These are phyloP conservation scores for Geothlypis trichas DNA, from an alignment of 2,113 vertebrate species.

Conservation along the genomic window DNA sequence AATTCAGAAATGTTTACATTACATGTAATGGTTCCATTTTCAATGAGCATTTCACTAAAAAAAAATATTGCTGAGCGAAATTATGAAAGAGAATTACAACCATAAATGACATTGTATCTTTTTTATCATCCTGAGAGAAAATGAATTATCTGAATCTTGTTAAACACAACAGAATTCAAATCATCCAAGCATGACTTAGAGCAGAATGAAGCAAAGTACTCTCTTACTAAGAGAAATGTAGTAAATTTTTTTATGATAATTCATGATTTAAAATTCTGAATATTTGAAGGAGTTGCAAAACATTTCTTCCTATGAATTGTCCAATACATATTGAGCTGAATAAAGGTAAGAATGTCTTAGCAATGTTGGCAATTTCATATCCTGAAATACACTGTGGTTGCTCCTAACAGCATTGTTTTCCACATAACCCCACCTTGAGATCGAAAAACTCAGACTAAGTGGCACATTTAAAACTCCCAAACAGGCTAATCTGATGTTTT, in stretches of 20 bases:
- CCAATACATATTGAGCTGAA: not conserved
- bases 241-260: not conserved
- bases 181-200: not conserved
- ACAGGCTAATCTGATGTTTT: not conserved
- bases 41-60: conserved; percentile 31
- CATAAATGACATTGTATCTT: not conserved
- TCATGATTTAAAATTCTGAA: not conserved
- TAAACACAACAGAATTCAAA: conserved; percentile 1
- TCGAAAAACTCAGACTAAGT: not conserved
- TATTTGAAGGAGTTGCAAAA: not conserved
- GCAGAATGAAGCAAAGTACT: not conserved
- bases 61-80: conserved; percentile 1
- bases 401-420: not conserved
- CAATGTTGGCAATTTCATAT: not conserved
- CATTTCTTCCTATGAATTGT: not conserved
- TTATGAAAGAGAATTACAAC: conserved; percentile 15
- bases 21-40: conserved; percentile 59
- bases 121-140: conserved; percentile 6
- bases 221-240: not conserved
- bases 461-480: not conserved
- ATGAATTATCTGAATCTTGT: not conserved
- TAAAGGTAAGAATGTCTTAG: not conserved
- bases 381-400: not conserved
- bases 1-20: conserved; percentile 66
- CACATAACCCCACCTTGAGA: not conserved